A percentile compares a stretch with the other conserved stretches of the same genome.
phyloP scores from a whole-genome alignment of 1,140 invertebrate genomes.

The Drosophila micromelanica region DNA sequence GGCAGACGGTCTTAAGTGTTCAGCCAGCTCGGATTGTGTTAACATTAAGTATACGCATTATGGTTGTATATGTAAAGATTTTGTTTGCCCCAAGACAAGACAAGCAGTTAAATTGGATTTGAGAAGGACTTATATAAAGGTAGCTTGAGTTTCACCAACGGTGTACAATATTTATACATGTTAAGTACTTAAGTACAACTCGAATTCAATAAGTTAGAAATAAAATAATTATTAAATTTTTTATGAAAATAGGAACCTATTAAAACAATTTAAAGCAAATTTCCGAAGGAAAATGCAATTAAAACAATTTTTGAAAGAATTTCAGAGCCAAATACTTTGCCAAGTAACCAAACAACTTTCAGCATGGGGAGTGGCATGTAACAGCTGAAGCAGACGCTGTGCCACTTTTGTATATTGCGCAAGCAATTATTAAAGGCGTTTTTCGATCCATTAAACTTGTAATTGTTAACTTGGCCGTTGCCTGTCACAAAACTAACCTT shows the following conservation, averaged over 20 bases:
- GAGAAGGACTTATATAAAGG: background rate
- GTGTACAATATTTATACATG: background rate
- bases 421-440: conserved; percentile 70
- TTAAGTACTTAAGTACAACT: background rate
- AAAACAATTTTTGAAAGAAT: background rate
- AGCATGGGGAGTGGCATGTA: background rate
- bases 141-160: background rate
- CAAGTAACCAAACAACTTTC: conserved; percentile 5
- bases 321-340: conserved; percentile 1
- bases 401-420: conserved; percentile 39
- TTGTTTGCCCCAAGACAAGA: conserved; percentile 10
- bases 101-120: conserved; percentile 23
- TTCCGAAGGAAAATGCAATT: background rate
- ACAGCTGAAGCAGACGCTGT: conserved; percentile 29
- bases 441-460: conserved; percentile 72
- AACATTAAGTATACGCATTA: conserved; percentile 37
- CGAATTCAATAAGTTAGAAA: background rate
- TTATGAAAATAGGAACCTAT: too few species aligned
- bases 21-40: conserved; percentile 20
- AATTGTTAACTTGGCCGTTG: conserved; percentile 52
- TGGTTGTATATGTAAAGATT: conserved; percentile 20
- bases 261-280: background rate
- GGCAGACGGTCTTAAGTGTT: conserved; percentile 32
- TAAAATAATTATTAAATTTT: too few species aligned
- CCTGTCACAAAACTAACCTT: conserved; percentile 33